Conservation (phyloP, 1,140 invertebrate genomes). For the Drosophila willistoni region DNA sequence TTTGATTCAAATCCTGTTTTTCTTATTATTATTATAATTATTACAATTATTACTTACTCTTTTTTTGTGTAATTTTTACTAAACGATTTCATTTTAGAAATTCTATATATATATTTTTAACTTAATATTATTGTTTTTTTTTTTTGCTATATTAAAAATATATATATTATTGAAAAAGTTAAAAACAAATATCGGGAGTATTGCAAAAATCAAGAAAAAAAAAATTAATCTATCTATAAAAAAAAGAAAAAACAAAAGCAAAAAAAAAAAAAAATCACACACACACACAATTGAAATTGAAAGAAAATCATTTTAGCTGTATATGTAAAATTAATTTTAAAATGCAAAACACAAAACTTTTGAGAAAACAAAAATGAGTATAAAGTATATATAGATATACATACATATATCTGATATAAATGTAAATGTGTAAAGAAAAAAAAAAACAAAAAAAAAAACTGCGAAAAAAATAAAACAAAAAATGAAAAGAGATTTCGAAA, state of each 20-base stretch:
- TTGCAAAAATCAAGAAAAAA: conserved; percentile 61
- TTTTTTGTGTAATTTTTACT: conserved; percentile 49
- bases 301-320: conserved; percentile 67
- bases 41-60: conserved; percentile 57
- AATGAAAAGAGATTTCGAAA: conserved; percentile 66
- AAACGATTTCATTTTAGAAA: conserved; percentile 72
- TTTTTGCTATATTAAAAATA: conserved; percentile 42
- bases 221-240: conserved; percentile 19
- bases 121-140: conserved; percentile 59
- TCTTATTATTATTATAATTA: conserved; percentile 44
- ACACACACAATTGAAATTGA: conserved; percentile 32
- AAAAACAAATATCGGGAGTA: conserved; percentile 70
- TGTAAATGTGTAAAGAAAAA: conserved; percentile 77
- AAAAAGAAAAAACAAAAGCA: conserved; percentile 40
- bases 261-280: conserved; percentile 28
- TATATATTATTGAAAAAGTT: conserved; percentile 40
- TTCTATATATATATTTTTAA: conserved; percentile 41
- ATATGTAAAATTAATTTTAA: conserved; percentile 78
- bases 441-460: conserved; percentile 62
- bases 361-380: conserved; percentile 36
- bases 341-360: conserved; percentile 37
- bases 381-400: conserved; percentile 56
- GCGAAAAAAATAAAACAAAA: conserved; percentile 53
- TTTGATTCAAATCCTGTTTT: conserved; percentile 31
- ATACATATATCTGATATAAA: conserved; percentile 55